Evolutionary conservation across 2,797 vertebrate species (phyloP), one percentile per base, ranked within the genome.

Genomic region (Chaetodon trifasciatus): DNA sequence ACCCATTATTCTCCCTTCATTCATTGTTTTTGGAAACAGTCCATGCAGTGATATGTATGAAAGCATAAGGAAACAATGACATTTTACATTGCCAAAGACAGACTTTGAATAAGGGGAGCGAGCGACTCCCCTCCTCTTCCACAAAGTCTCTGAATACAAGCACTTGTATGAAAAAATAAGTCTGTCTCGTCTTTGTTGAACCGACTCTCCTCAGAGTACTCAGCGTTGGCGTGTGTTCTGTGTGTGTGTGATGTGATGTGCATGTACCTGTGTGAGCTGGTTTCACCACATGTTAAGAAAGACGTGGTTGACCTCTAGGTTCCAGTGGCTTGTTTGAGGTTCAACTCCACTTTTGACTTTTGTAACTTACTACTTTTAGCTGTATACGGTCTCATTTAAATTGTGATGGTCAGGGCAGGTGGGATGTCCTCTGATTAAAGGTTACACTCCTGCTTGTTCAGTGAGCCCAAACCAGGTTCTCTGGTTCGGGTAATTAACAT

Each of bases 31-130:
- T 74, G 56, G 88, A 92, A 95, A 92, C 85, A 91, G 92, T 95
- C 94, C 96, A 96, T 97, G 96, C 96, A 96, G 89, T 96, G 95
- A 95, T 96, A 94, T 95, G 94, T 96, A 92, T 94, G 94, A 95
- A 74, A 92, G 79, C 76, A 28, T 8, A 67, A 74, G 57, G 56
- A 83, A 83, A 78, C 56, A 50, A 78, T 52, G 63, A 74, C 56
- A 65, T 78, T 85, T 77, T 78, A 69, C 53, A 74, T 46, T 32
- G 46, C 68, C 40, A 64, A 81, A 71, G 40, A 69, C 56, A 70
- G 78, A 84, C 68, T 67, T 6, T 56, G 63, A 81, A 55, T n/a
- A 1, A 69, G 70, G 39, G 76, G 76, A 73, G 42, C 35, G 58
- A 70, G 24, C 12, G 15, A 40, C 35, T 73, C 68, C 52, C 39